Base-by-base conservation (phyloP, 2,797 vertebrate species). In the Aphelocoma californica region DNA sequence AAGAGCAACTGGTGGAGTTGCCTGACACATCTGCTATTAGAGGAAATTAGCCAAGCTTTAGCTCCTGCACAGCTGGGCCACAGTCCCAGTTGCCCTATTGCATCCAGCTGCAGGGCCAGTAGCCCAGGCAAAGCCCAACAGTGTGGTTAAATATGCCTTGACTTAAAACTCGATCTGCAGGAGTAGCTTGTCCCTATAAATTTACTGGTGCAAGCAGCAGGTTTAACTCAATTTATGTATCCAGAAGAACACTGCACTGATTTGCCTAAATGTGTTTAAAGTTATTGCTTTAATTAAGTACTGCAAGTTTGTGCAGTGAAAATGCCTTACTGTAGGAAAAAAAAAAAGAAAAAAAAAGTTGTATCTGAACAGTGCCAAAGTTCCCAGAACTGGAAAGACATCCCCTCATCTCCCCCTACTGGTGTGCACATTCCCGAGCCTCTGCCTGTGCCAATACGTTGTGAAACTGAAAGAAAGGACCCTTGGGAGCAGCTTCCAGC, bases 1-100 rank as follows among this genome's bases (percentile, higher is more conserved):
- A 97, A 96, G 66, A 95, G 95, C 88, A 93, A 96, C 92, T 88
- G 86, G 86, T 95, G 83, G 94, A 95, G 83, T 53, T 95, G 95
- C 81, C 83, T 95, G 92, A 97, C 86, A 89, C 93, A 97, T 96
- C 92, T 96, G 94, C 94, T 94, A 11, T 92, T 94, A 75, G 70
- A 86, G 83, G 88, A 94, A 92, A 92, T 82, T 70, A 90, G 90
- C 94, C 94, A 96, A 96, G 60, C 60, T 67, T 85, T 77, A 92
- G 86, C 88, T 95, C 64, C 83, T 85, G 90, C 93, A 89, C 96
- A 95, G 86, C 96, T 95, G 94, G 94, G 83, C 88, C 34, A 40
- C 44, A 34, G 78, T 94, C 92, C 94, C 93, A 44, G 60, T 85
- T 72, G 77, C 73, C 90, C 90, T 88, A 28, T 38, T 93, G 81